Evolutionary conservation across 2,888 invertebrate genomes (phyloP), one percentile per base, ranked within the genome.

Genomic region (Ditula angustiorana): DNA sequence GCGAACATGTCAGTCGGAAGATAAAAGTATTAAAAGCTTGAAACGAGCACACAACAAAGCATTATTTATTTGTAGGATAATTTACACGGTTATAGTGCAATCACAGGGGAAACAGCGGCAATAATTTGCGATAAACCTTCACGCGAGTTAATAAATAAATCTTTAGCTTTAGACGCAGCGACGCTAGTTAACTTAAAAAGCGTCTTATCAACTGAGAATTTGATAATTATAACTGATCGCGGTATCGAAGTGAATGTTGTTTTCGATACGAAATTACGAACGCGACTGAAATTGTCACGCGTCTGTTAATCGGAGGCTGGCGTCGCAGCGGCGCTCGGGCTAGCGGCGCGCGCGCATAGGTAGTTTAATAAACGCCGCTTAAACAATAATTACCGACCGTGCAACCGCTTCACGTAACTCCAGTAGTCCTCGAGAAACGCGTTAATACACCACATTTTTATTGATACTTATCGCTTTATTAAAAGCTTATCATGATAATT

Each of bases 331-430:
- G 46, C 64, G 59, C 49, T 26, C 46, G 26, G 56, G 56, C 24
- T 47, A 47, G 46, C 58, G n/a, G 65, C 57, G 62, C 52, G 81
- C 81, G 50, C 57, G 79, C 85, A 89, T 90, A n/a, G n/a, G n/a
- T 90, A 89, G 83, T 83, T 87, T 86, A 87, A n/a, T n/a, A n/a
- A 88, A 85, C 83, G 85, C 80, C 83, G 82, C 83, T 86, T 85
- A 81, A 87, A 88, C 88, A 88, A 88, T 89, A 90, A 90, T 90
- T 89, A 86, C 80, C 81, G 85, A 33, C 46, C 13, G 41, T 19
- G 47, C 26, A 24, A 33, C 50, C 57, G 57, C 41, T 41, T 30
- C 19, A 49, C 57, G 63, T 63, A 63, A 58, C 52, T 30, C 63
- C 63, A 58, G 63, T 58, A 58, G 63, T 50, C 52, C 33, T 24